Evolutionary conservation across 53 echinoderm and acorn worm genomes (phyloP).

Genomic region (Echinarachnius parma): DNA sequence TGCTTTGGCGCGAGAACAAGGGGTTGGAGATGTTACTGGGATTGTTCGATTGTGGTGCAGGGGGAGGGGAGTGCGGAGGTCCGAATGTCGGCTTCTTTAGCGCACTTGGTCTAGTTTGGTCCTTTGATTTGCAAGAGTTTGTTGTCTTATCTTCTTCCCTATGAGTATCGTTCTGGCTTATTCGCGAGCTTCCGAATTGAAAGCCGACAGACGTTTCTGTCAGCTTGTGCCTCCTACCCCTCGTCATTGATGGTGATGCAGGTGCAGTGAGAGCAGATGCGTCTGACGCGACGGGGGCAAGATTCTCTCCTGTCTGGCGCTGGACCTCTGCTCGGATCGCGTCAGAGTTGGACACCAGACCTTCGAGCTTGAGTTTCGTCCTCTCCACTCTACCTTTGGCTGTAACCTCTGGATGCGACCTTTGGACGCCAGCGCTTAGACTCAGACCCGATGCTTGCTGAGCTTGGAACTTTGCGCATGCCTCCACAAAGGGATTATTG

Average conservation of each 20-base stretch:
- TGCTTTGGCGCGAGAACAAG: constrained; percentile 74
- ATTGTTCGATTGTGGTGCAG: background rate
- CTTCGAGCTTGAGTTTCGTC: constrained; percentile 37
- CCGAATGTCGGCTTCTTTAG: constrained; percentile 39
- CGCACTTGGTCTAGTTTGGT: constrained; percentile 44
- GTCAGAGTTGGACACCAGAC: constrained; percentile 36
- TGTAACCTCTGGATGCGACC: constrained; percentile 22
- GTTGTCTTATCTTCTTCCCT: constrained; percentile 7
- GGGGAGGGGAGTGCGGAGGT: constrained; percentile 40
- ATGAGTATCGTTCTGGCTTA: constrained; percentile 34
- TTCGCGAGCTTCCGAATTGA: constrained; percentile 69
- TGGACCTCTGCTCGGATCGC: constrained; percentile 25
- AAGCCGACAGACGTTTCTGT: constrained; percentile 71
- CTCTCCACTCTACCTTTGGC: constrained; percentile 25
- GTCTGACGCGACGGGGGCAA: constrained; percentile 16
- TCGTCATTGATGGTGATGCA: constrained; percentile 17
- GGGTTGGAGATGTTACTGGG: constrained; percentile 38
- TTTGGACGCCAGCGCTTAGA: constrained; percentile 19
- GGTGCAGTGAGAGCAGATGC: constrained; percentile 26
- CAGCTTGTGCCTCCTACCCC: constrained; percentile 43
- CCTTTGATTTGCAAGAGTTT: constrained; percentile 26
- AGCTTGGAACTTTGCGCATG: constrained; percentile 80
- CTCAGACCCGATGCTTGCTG: constrained; percentile 52
- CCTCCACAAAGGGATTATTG: constrained; percentile 90
- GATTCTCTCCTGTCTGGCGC: constrained; percentile 12